Percentiles rank a stretch among this genome's conserved stretches.
Evolutionary conservation across 2,113 vertebrate genomes (phyloP).

Genomic region (Neolamprologus toae): DNA sequence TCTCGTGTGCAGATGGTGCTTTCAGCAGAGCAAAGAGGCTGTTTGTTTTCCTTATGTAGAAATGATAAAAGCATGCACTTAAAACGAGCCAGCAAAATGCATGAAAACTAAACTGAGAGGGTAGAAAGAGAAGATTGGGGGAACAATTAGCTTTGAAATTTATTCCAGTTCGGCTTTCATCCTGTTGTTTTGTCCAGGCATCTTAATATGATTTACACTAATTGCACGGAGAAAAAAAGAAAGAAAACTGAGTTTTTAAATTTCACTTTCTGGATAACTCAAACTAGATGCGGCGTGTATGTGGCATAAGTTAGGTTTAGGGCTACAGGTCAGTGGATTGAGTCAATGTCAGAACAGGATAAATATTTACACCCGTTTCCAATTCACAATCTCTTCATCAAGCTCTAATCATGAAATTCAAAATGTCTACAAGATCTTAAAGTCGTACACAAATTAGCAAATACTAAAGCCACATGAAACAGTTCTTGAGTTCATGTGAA

Average conservation of each 20-base stretch:
- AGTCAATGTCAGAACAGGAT: neutral
- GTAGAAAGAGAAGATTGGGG: neutral
- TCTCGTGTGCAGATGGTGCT: slow-evolving; percentile 29
- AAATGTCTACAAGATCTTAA: neutral
- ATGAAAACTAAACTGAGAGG: neutral
- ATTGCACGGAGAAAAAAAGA: neutral
- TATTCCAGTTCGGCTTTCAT: neutral
- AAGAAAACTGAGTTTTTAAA: neutral
- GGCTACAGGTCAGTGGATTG: neutral
- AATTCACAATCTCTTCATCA: neutral
- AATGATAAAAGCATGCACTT: slow-evolving; percentile 3
- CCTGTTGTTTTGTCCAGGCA: neutral
- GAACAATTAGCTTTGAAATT: neutral
- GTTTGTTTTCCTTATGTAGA: slow-evolving; percentile 24
- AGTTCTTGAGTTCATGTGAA: neutral
- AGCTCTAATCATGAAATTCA: neutral
- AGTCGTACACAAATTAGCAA: neutral
- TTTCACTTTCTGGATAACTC: neutral
- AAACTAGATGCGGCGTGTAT: neutral
- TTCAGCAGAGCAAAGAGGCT: slow-evolving; percentile 19
- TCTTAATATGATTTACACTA: accelerated
- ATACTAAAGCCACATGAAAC: neutral
- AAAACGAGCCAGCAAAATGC: neutral
- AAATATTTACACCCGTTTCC: neutral
- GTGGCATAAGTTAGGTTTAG: neutral